Evolutionary conservation across 2,797 vertebrate species (phyloP).

Genomic region (Acrocephalus scirpaceus): DNA sequence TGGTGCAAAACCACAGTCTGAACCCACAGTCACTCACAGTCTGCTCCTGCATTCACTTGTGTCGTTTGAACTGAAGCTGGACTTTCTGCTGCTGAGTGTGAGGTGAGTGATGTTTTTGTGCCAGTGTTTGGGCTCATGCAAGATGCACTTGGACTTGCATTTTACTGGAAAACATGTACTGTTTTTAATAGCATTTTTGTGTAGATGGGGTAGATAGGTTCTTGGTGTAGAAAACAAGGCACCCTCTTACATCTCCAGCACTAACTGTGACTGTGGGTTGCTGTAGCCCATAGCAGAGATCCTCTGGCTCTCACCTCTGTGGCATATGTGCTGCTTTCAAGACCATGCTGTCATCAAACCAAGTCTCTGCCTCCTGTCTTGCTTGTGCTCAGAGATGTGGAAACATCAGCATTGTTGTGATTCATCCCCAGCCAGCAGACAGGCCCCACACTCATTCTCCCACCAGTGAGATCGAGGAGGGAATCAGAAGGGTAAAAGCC

Average conservation of each 20-base stretch:
- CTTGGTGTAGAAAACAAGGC: not conserved
- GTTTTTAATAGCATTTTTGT: not conserved
- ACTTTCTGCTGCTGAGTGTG: not conserved
- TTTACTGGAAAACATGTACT: not conserved
- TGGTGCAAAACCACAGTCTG: not conserved
- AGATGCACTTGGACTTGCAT: not conserved
- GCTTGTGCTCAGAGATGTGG: not conserved
- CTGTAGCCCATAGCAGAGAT: not conserved
- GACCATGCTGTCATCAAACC: not conserved
- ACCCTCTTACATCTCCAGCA: not conserved
- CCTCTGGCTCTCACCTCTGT: not conserved
- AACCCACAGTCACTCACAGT: not conserved
- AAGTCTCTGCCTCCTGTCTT: not conserved
- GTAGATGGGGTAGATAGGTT: not conserved
- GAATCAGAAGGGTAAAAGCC: not conserved
- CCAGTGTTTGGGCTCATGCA: rapidly evolving
- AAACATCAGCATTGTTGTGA: not conserved
- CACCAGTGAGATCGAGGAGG: not conserved
- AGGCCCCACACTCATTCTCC: not conserved
- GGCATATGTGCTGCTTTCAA: not conserved
- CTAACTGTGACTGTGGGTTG: not conserved
- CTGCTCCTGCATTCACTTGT: not conserved
- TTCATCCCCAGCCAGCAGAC: not conserved
- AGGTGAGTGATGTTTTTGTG: not conserved
- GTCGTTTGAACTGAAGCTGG: not conserved